These are phyloP conservation scores for Onchidella celtica DNA, from an alignment of 2,888 invertebrate genomes.

Conservation along the genomic window DNA sequence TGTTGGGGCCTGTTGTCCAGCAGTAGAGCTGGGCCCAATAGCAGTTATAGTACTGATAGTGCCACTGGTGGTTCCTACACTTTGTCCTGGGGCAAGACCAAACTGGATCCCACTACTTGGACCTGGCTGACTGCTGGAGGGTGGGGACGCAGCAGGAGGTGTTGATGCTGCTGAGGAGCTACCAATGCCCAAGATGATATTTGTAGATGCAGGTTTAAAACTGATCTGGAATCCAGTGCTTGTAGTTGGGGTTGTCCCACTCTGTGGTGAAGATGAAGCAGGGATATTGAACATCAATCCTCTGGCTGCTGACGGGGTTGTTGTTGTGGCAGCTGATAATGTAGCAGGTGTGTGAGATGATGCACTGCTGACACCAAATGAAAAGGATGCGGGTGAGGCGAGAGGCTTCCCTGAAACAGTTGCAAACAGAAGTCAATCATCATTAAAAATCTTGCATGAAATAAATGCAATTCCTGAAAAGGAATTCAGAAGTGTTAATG, in stretches of 20 bases:
- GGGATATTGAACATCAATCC: slow-evolving; percentile 1
- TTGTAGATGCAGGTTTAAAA: not conserved
- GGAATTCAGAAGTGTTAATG: too few relatives aligned
- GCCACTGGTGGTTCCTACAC: too few relatives aligned
- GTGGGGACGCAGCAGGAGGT: not conserved
- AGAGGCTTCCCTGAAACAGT: slow-evolving; percentile 23
- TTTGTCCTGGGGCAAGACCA: too few relatives aligned
- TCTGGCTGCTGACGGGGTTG: not conserved
- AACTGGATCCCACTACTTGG: slow-evolving; percentile 2
- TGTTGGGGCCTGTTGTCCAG: too few relatives aligned
- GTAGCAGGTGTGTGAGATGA: not conserved
- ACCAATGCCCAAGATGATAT: not conserved
- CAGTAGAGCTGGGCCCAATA: too few relatives aligned
- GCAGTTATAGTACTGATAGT: not conserved
- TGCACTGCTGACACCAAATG: not conserved
- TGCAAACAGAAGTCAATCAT: too few relatives aligned
- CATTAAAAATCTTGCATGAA: too few relatives aligned
- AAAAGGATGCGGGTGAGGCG: not conserved
- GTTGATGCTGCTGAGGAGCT: not conserved
- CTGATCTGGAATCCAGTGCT: slow-evolving; percentile 24
- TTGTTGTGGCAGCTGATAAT: not conserved
- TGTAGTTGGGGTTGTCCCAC: not conserved
- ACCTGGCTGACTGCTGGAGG: not conserved
- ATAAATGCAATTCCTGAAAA: too few relatives aligned
- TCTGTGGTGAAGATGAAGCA: not conserved